A percentile compares a stretch with the other conserved stretches of the same genome.
Evolutionary conservation across 2,888 invertebrate genomes (phyloP).

Genomic region (Orgyia antiqua): DNA sequence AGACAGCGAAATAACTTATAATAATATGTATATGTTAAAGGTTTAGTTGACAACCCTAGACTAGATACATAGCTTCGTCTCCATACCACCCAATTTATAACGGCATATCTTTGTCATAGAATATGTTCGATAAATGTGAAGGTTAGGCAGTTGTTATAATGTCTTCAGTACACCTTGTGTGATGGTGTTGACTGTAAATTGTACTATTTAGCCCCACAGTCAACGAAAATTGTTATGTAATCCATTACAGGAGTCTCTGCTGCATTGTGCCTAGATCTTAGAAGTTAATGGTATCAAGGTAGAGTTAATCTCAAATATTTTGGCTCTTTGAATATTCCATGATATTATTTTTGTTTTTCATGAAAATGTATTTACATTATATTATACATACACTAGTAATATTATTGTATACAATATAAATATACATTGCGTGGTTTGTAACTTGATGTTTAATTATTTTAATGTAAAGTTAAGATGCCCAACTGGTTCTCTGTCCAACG

Average conservation of each 20-base stretch:
- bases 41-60: no score
- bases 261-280: constrained; percentile 80
- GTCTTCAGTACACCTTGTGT: constrained; percentile 54
- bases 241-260: constrained; percentile 77
- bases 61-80: constrained; percentile 26
- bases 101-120: constrained; percentile 30
- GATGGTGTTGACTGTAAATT: constrained; percentile 59
- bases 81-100: constrained; percentile 27
- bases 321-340: constrained; percentile 78
- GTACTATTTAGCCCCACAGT: constrained; percentile 67
- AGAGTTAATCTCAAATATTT: constrained; percentile 78
- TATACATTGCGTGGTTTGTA: constrained; percentile 78
- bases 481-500: constrained; percentile 62
- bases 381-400: constrained; percentile 75
- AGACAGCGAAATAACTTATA: no score
- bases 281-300: constrained; percentile 77
- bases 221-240: constrained; percentile 76
- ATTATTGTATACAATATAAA: constrained; percentile 73
- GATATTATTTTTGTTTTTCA: constrained; percentile 77
- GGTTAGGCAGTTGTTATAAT: constrained; percentile 47
- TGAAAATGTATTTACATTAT: constrained; percentile 78
- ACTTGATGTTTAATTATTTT: constrained; percentile 73
- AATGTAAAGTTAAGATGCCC: constrained; percentile 72
- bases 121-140: constrained; percentile 25
- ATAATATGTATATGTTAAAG: no score